A percentile compares a stretch with the other conserved stretches of the same genome.
phyloP scores from a whole-genome alignment of 2,888 invertebrate species.

The Eupithecia exiguata region DNA sequence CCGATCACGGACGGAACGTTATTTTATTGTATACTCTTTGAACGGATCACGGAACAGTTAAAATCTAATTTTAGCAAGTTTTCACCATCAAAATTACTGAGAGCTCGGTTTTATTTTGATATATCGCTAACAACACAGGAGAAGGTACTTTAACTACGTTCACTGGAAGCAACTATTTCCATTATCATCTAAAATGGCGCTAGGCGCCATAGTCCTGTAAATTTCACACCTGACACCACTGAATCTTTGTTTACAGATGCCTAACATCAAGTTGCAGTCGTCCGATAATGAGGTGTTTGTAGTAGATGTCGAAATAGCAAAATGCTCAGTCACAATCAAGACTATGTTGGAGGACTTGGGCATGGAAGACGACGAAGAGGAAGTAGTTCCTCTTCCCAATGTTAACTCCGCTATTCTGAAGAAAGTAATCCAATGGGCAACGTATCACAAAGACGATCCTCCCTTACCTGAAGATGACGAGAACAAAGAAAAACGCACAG shows the following conservation, averaged over 20 bases:
- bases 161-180: conserved; percentile 30
- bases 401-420: conserved; percentile 98
- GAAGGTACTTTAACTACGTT: background rate
- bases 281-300: conserved; percentile 98
- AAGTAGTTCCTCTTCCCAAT: conserved; percentile 97
- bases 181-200: conserved; percentile 19
- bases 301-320: conserved; percentile 98
- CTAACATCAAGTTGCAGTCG: conserved; percentile 96
- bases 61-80: conserved; percentile 5
- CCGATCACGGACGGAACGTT: too few species aligned
- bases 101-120: background rate
- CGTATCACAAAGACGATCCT: conserved; percentile 97
- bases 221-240: conserved; percentile 10
- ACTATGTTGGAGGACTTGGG: conserved; percentile 98
- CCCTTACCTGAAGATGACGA: conserved; percentile 98
- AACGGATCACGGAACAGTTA: background rate
- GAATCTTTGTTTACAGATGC: conserved; percentile 87
- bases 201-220: background rate
- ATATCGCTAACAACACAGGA: background rate
- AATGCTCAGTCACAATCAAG: conserved; percentile 98
- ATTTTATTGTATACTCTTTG: too few species aligned
- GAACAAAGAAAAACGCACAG: conserved; percentile 98
- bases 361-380: conserved; percentile 96
- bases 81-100: background rate
- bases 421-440: conserved; percentile 97